A percentile compares a stretch with the other conserved stretches of the same genome.
These are phyloP conservation scores for Pseudorectes ferrugineus DNA, from an alignment of 2,113 vertebrate genomes.

Conservation along the genomic window DNA sequence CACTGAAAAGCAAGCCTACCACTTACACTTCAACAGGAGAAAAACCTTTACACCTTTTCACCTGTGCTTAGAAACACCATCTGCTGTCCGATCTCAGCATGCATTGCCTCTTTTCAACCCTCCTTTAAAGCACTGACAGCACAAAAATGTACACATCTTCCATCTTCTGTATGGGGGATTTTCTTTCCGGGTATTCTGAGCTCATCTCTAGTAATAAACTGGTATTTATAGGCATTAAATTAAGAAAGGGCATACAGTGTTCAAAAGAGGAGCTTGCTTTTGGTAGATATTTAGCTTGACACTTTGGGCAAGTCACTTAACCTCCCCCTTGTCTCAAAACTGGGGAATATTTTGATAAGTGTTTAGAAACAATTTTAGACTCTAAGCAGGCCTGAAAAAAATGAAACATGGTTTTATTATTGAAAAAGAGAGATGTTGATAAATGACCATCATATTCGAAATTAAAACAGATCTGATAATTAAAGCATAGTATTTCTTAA, in stretches of 20 bases:
- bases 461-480: not conserved
- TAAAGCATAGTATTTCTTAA: not conserved
- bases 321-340: not conserved
- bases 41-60: not conserved
- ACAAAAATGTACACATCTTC: rapidly evolving
- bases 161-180: not conserved
- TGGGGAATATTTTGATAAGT: not conserved
- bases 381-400: not conserved
- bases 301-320: not conserved
- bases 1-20: not conserved
- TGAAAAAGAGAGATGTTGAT: not conserved
- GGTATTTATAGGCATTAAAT: not conserved
- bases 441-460: not conserved
- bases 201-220: not conserved
- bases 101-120: not conserved
- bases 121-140: not conserved
- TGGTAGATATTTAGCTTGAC: not conserved
- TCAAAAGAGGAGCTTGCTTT: not conserved
- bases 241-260: rapidly evolving
- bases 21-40: not conserved
- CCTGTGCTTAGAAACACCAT: not conserved
- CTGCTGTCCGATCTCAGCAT: not conserved
- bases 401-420: rapidly evolving
- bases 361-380: not conserved
- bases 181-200: not conserved